Evolutionary conservation across 1,140 invertebrate species (phyloP).

Genomic region (Sycobia sp.): DNA sequence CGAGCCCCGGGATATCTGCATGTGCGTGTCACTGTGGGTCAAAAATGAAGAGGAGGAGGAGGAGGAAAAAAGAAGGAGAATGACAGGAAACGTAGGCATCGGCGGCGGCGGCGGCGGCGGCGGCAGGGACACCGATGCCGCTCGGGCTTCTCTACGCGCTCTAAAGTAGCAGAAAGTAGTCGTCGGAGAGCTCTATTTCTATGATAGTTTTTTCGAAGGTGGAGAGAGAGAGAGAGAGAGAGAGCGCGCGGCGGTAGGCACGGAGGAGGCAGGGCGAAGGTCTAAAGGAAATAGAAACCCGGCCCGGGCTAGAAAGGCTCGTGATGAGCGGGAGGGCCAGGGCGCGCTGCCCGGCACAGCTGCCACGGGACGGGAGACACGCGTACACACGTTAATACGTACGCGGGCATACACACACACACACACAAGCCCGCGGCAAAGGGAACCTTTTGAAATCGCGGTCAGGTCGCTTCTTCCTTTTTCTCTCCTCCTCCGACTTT

Average conservation of each 20-base stretch:
- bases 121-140: background rate
- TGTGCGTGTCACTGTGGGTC: background rate
- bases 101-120: background rate
- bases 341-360: conserved; percentile 4
- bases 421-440: background rate
- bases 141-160: background rate
- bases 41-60: background rate
- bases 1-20: background rate
- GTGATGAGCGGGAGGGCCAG: background rate
- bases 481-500: background rate
- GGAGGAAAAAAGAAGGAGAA: no score
- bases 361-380: conserved; percentile 11
- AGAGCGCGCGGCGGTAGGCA: no score
- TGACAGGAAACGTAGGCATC: background rate
- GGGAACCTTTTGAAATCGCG: conserved; percentile 31
- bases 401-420: no score
- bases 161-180: no score
- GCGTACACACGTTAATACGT: no score
- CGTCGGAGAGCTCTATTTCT: no score
- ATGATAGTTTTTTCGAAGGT: background rate
- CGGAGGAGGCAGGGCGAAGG: background rate
- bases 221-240: background rate
- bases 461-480: conserved; percentile 17
- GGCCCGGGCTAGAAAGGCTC: no score
- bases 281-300: background rate